Percentiles rank a stretch among this genome's conserved stretches.
Evolutionary conservation across 2,888 invertebrate genomes (phyloP).

Genomic region (Hemistola chrysoprasaria): DNA sequence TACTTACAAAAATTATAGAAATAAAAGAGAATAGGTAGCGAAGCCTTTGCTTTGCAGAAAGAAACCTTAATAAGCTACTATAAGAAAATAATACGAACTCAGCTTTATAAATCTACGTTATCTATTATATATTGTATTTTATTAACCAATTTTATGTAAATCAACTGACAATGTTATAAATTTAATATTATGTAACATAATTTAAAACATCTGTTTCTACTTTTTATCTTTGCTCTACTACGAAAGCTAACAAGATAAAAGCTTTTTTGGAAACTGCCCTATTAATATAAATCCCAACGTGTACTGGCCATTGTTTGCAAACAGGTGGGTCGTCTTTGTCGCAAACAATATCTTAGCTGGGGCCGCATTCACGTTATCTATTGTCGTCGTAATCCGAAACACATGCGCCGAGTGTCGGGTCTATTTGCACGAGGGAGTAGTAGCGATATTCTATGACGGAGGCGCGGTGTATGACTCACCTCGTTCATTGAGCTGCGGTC

Average conservation of each 20-base stretch:
- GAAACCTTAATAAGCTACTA: no score
- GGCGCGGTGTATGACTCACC: constrained; percentile 78
- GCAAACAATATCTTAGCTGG: constrained; percentile 25
- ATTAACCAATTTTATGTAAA: no score
- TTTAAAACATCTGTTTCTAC: not conserved
- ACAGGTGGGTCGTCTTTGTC: constrained; percentile 26
- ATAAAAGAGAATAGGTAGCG: no score
- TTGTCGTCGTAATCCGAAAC: constrained; percentile 49
- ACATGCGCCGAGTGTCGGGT: constrained; percentile 58
- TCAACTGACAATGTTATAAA: not conserved
- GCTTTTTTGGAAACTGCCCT: constrained; percentile 7
- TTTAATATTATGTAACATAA: no score
- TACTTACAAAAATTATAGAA: no score
- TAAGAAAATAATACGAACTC: no score
- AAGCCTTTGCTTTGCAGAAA: no score
- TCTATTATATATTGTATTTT: no score
- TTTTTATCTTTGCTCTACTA: constrained; percentile 5
- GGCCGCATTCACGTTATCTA: constrained; percentile 26
- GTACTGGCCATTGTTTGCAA: constrained; percentile 41
- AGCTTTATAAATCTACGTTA: no score
- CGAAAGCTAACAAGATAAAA: not conserved
- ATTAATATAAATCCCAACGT: constrained; percentile 1
- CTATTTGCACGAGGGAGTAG: constrained; percentile 51
- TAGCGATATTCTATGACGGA: constrained; percentile 68
- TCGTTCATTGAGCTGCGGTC: constrained; percentile 67